Conservation (phyloP, 1,140 invertebrate genomes). For the Anastrepha obliqua region DNA sequence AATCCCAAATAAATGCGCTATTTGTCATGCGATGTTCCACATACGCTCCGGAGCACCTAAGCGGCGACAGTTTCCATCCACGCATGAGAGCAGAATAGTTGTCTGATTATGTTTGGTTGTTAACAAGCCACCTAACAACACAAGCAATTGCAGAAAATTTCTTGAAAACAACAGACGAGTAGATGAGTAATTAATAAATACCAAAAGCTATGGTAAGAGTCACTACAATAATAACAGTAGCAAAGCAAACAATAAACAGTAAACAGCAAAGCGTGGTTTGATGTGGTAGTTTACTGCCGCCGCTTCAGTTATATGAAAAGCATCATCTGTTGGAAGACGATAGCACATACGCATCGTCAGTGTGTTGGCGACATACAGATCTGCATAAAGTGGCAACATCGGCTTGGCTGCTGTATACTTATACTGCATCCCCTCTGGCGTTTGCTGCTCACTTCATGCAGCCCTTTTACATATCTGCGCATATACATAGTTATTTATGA, state of each 20-base stretch:
- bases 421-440: background rate
- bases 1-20: background rate
- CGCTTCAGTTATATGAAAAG: background rate
- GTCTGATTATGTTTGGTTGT: background rate
- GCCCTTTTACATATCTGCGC: background rate
- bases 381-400: background rate
- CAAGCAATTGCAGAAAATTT: background rate
- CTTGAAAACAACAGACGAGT: background rate
- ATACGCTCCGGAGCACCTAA: constrained; percentile 34
- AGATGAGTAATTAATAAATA: background rate
- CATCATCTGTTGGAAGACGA: background rate
- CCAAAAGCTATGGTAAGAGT: background rate
- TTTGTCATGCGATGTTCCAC: background rate
- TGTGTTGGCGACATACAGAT: background rate
- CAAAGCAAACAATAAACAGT: too few relatives aligned
- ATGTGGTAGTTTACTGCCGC: background rate
- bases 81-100: background rate
- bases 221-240: background rate
- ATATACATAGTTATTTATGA: background rate
- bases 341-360: background rate
- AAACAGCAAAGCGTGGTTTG: too few relatives aligned
- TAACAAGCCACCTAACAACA: constrained; percentile 32
- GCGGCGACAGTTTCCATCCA: background rate
- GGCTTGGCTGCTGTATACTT: too few relatives aligned
- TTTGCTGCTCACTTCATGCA: background rate